phyloP scores from a whole-genome alignment of 2,888 invertebrate genomes.

The Phaonia tiefii region DNA sequence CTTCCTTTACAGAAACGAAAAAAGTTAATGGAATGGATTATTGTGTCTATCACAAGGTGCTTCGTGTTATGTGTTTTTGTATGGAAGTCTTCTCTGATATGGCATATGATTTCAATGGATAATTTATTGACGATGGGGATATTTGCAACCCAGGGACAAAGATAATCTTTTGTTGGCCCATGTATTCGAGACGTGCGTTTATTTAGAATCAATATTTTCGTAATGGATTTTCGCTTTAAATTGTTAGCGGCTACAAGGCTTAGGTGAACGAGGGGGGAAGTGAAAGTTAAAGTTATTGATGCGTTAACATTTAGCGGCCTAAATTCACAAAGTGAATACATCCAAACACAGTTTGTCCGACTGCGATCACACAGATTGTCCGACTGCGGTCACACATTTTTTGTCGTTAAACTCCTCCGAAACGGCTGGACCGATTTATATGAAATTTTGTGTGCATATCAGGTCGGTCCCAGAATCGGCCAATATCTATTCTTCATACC shows the following conservation, averaged over 20 bases:
- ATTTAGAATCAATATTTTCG: slow-evolving; percentile 20
- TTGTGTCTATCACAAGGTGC: slow-evolving; percentile 6
- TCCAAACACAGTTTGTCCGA: too few relatives aligned
- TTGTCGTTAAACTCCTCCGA: too few relatives aligned
- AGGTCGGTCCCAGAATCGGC: too few relatives aligned
- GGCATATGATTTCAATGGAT: slow-evolving; percentile 16
- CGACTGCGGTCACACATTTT: too few relatives aligned
- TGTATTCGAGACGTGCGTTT: slow-evolving; percentile 9
- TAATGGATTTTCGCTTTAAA: slow-evolving; percentile 14
- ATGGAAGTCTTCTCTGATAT: slow-evolving; percentile 3
- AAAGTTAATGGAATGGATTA: too few relatives aligned
- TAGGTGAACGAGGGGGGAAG: neutral
- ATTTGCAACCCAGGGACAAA: slow-evolving; percentile 11
- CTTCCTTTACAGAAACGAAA: too few relatives aligned
- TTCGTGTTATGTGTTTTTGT: slow-evolving; percentile 33
- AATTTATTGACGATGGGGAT: slow-evolving; percentile 34
- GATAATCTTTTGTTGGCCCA: slow-evolving; percentile 20
- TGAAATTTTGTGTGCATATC: too few relatives aligned
- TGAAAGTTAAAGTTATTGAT: neutral
- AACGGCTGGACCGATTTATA: too few relatives aligned
- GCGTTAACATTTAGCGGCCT: too few relatives aligned
- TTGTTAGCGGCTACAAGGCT: neutral
- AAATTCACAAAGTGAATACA: too few relatives aligned
- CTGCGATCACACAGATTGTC: too few relatives aligned
- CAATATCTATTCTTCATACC: too few relatives aligned